phyloP scores from a whole-genome alignment of 2,113 vertebrate species.

The Theristicus caerulescens region DNA sequence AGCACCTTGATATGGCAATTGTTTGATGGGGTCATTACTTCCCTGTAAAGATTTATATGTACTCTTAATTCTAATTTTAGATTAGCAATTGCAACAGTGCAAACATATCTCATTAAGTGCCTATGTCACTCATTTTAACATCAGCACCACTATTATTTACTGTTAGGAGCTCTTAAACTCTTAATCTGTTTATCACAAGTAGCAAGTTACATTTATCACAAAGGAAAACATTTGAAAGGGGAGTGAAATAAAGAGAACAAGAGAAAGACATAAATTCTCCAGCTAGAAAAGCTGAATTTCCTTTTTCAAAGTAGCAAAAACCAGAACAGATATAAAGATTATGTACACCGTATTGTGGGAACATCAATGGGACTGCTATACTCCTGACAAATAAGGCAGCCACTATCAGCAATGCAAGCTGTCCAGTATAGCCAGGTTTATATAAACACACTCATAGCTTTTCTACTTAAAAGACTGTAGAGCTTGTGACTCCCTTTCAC shows the following conservation, averaged over 20 bases:
- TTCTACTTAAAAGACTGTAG: neutral
- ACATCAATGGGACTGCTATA: neutral
- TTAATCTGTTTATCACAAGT: neutral
- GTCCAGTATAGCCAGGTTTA: neutral
- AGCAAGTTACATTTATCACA: neutral
- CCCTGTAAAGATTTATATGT: neutral
- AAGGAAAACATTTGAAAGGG: neutral
- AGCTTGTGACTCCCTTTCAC: neutral
- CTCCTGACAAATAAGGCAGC: neutral
- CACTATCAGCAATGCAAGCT: neutral
- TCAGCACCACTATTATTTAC: neutral
- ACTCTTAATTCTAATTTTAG: slow-evolving; percentile 22
- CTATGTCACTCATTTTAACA: neutral
- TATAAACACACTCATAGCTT: neutral
- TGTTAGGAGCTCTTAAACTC: neutral
- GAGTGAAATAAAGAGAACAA: neutral
- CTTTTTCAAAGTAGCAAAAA: neutral
- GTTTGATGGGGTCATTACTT: neutral
- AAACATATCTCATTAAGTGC: neutral
- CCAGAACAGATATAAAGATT: neutral
- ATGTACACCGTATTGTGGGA: neutral
- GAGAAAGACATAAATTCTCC: neutral
- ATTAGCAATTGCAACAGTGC: neutral
- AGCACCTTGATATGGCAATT: neutral
- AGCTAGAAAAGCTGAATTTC: neutral